These are phyloP conservation scores for Coracias cyanogaster DNA, from an alignment of 2,797 vertebrate species.

Conservation along the genomic window DNA sequence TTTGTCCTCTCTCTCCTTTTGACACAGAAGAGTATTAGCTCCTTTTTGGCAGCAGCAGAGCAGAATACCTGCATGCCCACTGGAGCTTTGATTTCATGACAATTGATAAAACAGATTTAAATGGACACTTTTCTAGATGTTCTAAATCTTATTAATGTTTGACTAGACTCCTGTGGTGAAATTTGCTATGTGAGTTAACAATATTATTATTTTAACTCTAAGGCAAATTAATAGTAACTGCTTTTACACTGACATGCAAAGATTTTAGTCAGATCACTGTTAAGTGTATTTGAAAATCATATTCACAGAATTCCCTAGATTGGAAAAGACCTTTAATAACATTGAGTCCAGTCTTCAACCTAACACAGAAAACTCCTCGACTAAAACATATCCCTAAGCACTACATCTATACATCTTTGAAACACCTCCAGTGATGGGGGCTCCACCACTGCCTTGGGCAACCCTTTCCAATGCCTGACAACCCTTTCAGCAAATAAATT, in stretches of 20 bases:
- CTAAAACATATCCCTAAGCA: too few species aligned
- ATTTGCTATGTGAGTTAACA: not conserved
- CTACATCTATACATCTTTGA: too few species aligned
- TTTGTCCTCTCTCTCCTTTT: not conserved
- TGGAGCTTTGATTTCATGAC: not conserved
- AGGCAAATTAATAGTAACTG: not conserved
- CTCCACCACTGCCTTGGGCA: too few species aligned
- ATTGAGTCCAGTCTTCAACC: too few species aligned
- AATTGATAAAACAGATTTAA: not conserved
- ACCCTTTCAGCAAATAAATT: too few species aligned
- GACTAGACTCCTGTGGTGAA: not conserved
- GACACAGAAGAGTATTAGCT: not conserved
- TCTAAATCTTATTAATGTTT: not conserved
- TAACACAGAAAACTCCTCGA: too few species aligned
- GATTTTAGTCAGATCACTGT: not conserved
- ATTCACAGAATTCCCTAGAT: not conserved
- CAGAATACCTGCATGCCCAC: not conserved
- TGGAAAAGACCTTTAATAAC: too few species aligned
- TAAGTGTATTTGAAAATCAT: not conserved
- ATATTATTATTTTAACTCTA: not conserved
- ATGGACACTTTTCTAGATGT: not conserved
- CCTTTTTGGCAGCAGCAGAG: not conserved
- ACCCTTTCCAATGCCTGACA: too few species aligned
- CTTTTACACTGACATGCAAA: not conserved
- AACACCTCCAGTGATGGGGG: too few species aligned